Base-by-base conservation (phyloP, 2,888 invertebrate genomes). In the Caenorhabditis japonica region DNA sequence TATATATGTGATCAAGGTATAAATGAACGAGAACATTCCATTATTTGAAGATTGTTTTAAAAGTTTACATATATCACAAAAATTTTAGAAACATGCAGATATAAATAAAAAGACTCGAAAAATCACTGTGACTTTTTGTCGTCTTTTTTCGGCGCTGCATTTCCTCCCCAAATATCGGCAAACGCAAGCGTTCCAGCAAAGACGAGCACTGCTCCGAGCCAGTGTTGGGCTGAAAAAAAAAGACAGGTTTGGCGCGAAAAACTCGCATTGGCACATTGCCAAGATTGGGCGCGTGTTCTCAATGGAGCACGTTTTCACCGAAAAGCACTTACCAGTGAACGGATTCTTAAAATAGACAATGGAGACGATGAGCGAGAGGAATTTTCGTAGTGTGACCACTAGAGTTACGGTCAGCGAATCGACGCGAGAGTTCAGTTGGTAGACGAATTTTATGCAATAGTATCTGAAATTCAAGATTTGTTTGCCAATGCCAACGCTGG, bases 371-470 rank as follows among this genome's bases (percentile, higher is more conserved):
- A 99, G 90, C 0, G 96, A 96, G 33, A 94, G 91, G 88, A 99
- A 99, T 89, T 99, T 99, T 52, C 99, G 91, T 59, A 97, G 89
- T 0, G 99, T 99, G 30, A 99, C 93, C 0, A 99, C 94, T 76
- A 97, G 90, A 0, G 97, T 97, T 1, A 97, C 96, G 0, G 95
- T 94, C 39, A 97, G 89, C 8, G 86, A 84, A 43, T 86, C 85
- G 23, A 84, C 82, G 23, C 95, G 95, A 0, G 97, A 93, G 1
- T 96, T 97, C 85, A 97, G 90, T 30, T 93, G 92, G 87, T 95
- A 99, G 1, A 99, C 97, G 8, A 94, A 93, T 88, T 94, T 93
- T 74, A 97, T 97, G 88, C 97, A 99, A 72, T 96, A 87, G 87
- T 92, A 92, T 89, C 92, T 92, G 88, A 38, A 70, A 70, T 43